A percentile compares a stretch with the other conserved stretches of the same genome.
phyloP scores from a whole-genome alignment of 2,113 vertebrate genomes.

The Merops nubicus region DNA sequence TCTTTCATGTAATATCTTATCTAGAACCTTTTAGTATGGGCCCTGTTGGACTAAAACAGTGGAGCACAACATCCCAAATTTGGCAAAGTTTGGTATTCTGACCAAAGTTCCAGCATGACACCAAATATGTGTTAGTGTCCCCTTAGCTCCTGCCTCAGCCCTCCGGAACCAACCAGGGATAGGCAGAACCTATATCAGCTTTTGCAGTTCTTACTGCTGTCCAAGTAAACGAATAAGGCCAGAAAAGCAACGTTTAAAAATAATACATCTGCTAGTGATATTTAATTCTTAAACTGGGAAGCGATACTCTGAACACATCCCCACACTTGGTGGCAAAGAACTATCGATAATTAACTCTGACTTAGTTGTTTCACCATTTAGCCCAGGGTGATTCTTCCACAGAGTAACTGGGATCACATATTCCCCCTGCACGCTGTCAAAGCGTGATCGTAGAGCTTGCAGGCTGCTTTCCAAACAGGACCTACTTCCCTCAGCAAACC shows the following conservation, averaged over 20 bases:
- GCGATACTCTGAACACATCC: background rate
- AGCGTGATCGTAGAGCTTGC: background rate
- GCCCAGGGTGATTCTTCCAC: background rate
- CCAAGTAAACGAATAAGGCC: background rate
- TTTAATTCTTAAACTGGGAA: background rate
- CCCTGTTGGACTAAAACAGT: background rate
- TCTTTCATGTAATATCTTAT: background rate
- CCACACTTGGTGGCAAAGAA: background rate
- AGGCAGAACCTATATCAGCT: background rate
- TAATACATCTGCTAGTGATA: background rate
- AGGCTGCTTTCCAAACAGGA: background rate
- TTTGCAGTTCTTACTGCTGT: background rate
- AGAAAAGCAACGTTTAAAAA: background rate
- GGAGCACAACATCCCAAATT: background rate
- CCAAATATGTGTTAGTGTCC: background rate
- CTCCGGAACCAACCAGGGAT: background rate
- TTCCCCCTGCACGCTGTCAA: background rate
- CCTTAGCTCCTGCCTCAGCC: background rate
- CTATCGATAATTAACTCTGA: background rate
- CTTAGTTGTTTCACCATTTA: slow-evolving; percentile 11
- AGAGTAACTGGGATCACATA: background rate
- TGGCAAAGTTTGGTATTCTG: background rate
- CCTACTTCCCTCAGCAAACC: background rate
- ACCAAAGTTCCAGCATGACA: background rate
- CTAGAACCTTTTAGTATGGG: background rate